phyloP scores from a whole-genome alignment of 2,888 invertebrate species.

The Lasioglossum oenotherae region DNA sequence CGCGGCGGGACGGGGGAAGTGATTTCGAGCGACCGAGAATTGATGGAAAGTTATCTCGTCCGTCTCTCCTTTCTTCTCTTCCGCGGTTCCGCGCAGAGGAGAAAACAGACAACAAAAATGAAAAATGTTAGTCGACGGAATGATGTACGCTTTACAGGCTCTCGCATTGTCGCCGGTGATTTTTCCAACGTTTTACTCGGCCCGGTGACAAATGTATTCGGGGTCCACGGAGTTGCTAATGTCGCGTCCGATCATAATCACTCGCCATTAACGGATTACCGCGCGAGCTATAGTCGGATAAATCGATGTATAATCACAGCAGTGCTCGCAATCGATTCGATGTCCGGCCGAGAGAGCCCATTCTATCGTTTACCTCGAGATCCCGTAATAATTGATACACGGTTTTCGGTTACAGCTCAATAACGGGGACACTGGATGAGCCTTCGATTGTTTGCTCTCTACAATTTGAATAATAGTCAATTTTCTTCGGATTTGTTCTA shows the following conservation, averaged over 20 bases:
- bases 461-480: not conserved
- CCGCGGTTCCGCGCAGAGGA: not conserved
- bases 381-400: conserved; percentile 2
- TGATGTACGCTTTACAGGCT: not conserved
- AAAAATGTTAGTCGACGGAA: not conserved
- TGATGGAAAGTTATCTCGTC: conserved; percentile 9
- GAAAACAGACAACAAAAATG: not conserved
- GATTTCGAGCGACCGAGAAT: not conserved
- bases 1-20: not conserved
- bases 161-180: not conserved
- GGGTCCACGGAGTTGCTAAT: conserved; percentile 20
- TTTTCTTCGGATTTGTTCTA: not conserved
- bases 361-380: conserved; percentile 29
- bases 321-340: conserved; percentile 21
- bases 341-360: conserved; percentile 1
- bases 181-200: not conserved
- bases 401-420: conserved; percentile 1
- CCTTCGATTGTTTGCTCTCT: not conserved
- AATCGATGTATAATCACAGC: conserved; percentile 50
- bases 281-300: conserved; percentile 38
- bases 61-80: not conserved
- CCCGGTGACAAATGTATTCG: conserved; percentile 11
- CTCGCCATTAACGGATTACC: conserved; percentile 49
- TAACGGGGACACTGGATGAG: not conserved
- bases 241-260: conserved; percentile 42